Evolutionary conservation across 1,140 invertebrate genomes (phyloP), one percentile per base, ranked within the genome.

Genomic region (Chionoecetes opilio): DNA sequence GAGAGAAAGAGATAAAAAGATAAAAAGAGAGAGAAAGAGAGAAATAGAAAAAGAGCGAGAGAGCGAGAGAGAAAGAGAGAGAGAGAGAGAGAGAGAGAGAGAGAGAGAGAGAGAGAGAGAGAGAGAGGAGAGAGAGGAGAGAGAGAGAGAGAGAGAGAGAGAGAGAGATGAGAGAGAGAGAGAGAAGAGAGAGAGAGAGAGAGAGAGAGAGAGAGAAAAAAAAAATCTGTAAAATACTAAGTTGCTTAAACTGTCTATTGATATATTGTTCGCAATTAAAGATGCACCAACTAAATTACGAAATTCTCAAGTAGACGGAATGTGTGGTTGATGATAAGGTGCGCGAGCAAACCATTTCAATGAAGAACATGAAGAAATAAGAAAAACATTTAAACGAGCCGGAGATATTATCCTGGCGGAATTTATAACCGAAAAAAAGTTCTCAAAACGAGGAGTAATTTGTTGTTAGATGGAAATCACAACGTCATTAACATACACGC

Each of bases 341-440:
- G n/a, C 26, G n/a, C n/a, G 63, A 75, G n/a, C n/a, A 75, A 75
- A 21, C 63, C 63, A 26, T 75, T n/a, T 75, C 63, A 75, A 75
- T 75, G n/a, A n/a, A n/a, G 63, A 75, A 75, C 63, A 75, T n/a
- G 63, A 75, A 75, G n/a, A 75, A 75, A 75, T 75, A 75, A 75
- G 63, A 75, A 75, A 75, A 75, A 75, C 41, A 46, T n/a, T 5
- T 75, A 75, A 17, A 53, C 46, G 46, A 53, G 46, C 46, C 46
- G 46, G 46, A 53, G 46, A 53, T 53, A 14, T 53, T 53, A 53
- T 53, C 46, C 46, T 53, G 46, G 46, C 21, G 46, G 46, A 53
- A 53, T 53, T 53, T 53, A 53, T 17, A 14, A 17, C 46, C 46
- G 46, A 53, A 17, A 14, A 53, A 53, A 53, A 75, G 6, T n/a